Evolutionary conservation across 2,113 vertebrate genomes (phyloP).

Genomic region (Alouatta palliata): DNA sequence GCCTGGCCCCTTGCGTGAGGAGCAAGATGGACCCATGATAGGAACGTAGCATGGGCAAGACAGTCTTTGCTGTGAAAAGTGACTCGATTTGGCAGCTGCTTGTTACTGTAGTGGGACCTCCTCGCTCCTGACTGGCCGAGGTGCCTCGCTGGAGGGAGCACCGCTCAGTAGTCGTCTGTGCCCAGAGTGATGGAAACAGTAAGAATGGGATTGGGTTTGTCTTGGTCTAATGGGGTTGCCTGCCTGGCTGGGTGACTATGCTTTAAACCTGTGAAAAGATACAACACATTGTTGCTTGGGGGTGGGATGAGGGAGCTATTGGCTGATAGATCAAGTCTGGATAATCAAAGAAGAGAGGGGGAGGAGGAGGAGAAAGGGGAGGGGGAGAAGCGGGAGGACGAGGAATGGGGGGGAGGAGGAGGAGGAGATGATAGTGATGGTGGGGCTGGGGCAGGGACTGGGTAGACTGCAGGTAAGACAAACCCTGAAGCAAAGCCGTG

Average conservation of each 20-base stretch:
- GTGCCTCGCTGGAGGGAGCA: background rate
- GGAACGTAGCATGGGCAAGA: background rate
- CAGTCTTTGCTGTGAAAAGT: background rate
- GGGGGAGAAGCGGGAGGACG: too few species aligned
- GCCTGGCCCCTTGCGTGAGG: background rate
- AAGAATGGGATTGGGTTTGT: background rate
- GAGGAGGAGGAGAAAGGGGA: too few species aligned
- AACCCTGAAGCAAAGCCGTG: background rate
- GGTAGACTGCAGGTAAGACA: background rate
- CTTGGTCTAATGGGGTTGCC: background rate
- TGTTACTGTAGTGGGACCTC: background rate
- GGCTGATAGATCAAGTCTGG: background rate
- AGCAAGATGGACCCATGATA: background rate
- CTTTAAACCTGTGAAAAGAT: background rate
- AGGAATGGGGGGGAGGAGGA: background rate
- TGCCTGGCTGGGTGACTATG: too few species aligned
- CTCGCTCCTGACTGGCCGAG: background rate
- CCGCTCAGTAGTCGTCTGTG: background rate
- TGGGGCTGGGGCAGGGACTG: fast-evolving
- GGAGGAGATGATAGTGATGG: too few species aligned
- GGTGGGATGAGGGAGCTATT: background rate
- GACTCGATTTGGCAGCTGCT: background rate
- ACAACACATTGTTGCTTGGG: background rate
- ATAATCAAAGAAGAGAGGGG: too few species aligned
- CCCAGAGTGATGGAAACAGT: background rate